Evolutionary conservation across 2,797 vertebrate genomes (phyloP).

Genomic region (Gymnodraco acuticeps): DNA sequence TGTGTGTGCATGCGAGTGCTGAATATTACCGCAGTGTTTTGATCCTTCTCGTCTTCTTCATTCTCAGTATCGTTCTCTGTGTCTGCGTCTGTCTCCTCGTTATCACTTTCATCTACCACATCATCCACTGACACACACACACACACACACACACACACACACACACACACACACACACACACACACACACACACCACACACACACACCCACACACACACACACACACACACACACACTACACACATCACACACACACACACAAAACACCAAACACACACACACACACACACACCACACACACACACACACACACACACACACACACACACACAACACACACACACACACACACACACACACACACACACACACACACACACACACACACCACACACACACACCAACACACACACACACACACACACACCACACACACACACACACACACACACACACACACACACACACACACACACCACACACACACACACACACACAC

Average conservation of each 20-base stretch:
- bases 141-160: neutral
- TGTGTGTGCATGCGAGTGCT: neutral
- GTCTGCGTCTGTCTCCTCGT: slow-evolving; percentile 92
- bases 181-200: neutral
- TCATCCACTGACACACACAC: slow-evolving; percentile 90
- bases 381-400: no score
- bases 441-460: slow-evolving; percentile 15
- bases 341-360: slow-evolving; percentile 13
- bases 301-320: no score
- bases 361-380: slow-evolving; percentile 24
- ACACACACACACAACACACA: no score
- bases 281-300: no score
- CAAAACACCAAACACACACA: no score
- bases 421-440: slow-evolving; percentile 5
- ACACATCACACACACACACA: no score
- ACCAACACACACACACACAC: slow-evolving; percentile 25
- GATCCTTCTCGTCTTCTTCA: slow-evolving; percentile 92
- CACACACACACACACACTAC: no score
- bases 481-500: neutral
- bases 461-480: slow-evolving; percentile 29
- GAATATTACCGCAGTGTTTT: slow-evolving; percentile 81
- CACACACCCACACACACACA: no score
- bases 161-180: neutral
- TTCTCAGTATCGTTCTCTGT: slow-evolving; percentile 91
- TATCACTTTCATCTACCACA: slow-evolving; percentile 97